Conservation (phyloP, 37 sponge, comb jelly and placozoan genomes). For the Axinella damicornis region DNA sequence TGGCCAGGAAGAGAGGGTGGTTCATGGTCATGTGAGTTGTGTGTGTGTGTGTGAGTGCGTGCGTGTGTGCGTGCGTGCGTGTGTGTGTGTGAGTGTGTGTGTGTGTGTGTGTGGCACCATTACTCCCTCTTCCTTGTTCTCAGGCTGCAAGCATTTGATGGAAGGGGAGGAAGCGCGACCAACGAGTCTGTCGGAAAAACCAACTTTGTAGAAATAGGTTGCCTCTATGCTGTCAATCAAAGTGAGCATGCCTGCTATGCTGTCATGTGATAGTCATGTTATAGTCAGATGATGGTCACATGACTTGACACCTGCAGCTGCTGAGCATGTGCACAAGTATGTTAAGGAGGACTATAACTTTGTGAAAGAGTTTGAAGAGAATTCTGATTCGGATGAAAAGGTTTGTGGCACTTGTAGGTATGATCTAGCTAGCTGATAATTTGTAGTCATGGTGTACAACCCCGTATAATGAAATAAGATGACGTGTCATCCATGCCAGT, state of each 20-base stretch:
- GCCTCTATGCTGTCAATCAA: conserved; percentile 39
- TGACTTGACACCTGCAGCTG: conserved; percentile 10
- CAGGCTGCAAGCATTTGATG: conserved; percentile 5
- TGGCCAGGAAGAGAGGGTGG: conserved; percentile 8
- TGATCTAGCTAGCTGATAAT: too few species aligned
- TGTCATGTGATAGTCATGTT: conserved; percentile 6
- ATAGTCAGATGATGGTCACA: conserved; percentile 7
- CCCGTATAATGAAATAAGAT: too few species aligned
- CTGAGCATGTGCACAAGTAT: conserved; percentile 32
- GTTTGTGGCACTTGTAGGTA: conserved; percentile 10
- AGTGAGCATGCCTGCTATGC: not conserved
- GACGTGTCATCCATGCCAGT: too few species aligned
- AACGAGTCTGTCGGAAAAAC: not conserved
- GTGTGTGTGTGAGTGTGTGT: conserved; percentile 48
- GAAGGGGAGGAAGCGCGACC: not conserved
- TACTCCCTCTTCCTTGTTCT: not conserved
- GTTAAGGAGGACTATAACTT: not conserved
- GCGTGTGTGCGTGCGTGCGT: not conserved
- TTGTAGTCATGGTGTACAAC: too few species aligned
- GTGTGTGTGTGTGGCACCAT: conserved; percentile 7
- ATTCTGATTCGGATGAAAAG: not conserved
- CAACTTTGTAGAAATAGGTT: conserved; percentile 40
- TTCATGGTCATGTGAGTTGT: conserved; percentile 35
- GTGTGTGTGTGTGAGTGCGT: not conserved
- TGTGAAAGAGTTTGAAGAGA: conserved; percentile 12